phyloP scores from a whole-genome alignment of 2,113 vertebrate genomes.

The Ibidorhyncha struthersii region DNA sequence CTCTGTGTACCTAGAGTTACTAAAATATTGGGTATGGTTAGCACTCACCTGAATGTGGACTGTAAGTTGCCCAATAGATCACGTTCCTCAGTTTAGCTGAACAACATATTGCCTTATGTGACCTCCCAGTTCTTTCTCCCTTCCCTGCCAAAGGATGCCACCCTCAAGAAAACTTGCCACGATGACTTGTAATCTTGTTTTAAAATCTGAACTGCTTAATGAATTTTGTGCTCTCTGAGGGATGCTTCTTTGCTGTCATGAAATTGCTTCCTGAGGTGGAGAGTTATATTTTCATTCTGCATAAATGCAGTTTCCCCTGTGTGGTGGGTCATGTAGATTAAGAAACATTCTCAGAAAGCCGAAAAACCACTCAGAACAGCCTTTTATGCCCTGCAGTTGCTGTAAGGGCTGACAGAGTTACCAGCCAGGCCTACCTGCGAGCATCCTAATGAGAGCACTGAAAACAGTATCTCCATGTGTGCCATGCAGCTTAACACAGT shows the following conservation, averaged over 20 bases:
- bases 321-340: neutral
- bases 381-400: neutral
- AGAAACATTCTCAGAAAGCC: neutral
- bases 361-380: neutral
- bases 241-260: neutral
- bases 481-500: neutral
- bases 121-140: neutral
- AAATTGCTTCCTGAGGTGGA: neutral
- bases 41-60: neutral
- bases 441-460: neutral
- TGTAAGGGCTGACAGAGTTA: neutral
- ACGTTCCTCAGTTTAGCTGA: fast-evolving
- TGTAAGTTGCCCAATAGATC: neutral
- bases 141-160: neutral
- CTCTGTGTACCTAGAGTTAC: neutral
- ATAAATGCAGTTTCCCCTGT: neutral
- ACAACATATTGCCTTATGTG: neutral
- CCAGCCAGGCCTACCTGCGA: neutral
- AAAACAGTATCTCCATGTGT: neutral
- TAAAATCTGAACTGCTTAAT: neutral
- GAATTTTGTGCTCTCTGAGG: neutral
- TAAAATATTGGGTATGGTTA: neutral
- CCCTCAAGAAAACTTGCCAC: neutral
- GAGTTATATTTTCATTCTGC: neutral
- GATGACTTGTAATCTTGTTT: neutral